phyloP scores from a whole-genome alignment of 2,113 vertebrate genomes.

The Neogobius melanostomus region DNA sequence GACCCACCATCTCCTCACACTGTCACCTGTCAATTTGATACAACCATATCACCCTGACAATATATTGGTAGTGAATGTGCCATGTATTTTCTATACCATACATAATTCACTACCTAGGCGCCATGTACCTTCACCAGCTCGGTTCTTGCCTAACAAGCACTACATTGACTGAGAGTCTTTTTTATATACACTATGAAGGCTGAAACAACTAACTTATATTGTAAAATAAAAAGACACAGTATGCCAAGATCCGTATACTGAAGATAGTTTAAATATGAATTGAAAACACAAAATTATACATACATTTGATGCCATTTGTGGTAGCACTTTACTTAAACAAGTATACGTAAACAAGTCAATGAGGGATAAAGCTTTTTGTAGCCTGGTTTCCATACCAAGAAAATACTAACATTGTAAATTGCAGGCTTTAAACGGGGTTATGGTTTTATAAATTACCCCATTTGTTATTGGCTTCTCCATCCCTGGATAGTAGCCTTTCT shows the following conservation, averaged over 20 bases:
- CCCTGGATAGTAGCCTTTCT: neutral
- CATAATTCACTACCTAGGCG: slow-evolving; percentile 7
- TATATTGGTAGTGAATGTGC: slow-evolving; percentile 1
- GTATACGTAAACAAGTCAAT: too few species aligned
- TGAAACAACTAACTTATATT: neutral
- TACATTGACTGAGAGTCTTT: neutral
- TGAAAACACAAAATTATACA: too few species aligned
- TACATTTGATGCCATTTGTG: too few species aligned
- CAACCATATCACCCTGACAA: slow-evolving; percentile 1
- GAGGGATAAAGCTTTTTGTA: too few species aligned
- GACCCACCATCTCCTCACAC: neutral
- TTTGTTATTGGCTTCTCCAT: neutral
- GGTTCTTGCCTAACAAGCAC: slow-evolving; percentile 6
- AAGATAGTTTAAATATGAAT: too few species aligned
- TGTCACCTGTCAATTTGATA: neutral
- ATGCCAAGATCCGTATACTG: too few species aligned
- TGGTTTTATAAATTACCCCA: too few species aligned
- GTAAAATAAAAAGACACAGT: neutral
- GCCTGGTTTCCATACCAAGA: too few species aligned
- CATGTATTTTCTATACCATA: slow-evolving; percentile 4
- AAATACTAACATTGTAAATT: too few species aligned
- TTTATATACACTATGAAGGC: neutral
- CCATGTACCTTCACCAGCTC: neutral
- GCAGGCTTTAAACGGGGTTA: too few species aligned
- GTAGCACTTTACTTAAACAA: too few species aligned